These are phyloP conservation scores for Scalopus aquaticus DNA, from an alignment of 2,113 vertebrate genomes.

Conservation along the genomic window DNA sequence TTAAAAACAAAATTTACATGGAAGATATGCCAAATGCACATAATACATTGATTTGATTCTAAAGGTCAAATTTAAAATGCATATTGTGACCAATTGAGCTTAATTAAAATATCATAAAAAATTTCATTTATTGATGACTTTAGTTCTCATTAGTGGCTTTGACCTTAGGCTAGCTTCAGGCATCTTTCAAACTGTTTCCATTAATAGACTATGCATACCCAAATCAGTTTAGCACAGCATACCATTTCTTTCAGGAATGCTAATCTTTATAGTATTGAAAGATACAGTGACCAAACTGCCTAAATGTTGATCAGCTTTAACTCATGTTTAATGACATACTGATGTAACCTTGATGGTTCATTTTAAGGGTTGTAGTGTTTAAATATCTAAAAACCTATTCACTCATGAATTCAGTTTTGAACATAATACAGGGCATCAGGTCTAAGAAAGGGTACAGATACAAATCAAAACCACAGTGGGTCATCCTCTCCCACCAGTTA, in stretches of 20 bases:
- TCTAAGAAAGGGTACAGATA: neutral
- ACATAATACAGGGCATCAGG: neutral
- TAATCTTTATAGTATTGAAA: neutral
- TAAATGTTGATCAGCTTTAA: neutral
- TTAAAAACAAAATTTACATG: constrained; percentile 46
- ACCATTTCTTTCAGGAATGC: neutral
- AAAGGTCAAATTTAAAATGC: constrained; percentile 76
- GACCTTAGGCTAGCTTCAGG: constrained; percentile 71
- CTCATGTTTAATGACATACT: neutral
- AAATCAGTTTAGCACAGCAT: neutral
- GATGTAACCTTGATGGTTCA: neutral
- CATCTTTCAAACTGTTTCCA: constrained; percentile 25
- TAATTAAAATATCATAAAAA: constrained; percentile 79
- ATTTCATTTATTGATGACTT: constrained; percentile 79
- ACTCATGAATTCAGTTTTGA: neutral
- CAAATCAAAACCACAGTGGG: neutral
- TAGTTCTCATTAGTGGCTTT: constrained; percentile 69
- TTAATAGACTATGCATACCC: neutral
- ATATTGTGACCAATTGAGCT: constrained; percentile 40
- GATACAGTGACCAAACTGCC: neutral
- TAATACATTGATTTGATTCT: constrained; percentile 20
- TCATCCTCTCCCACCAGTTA: neutral
- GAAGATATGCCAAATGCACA: constrained; percentile 28
- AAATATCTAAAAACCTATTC: neutral
- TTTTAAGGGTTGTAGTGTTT: neutral